Conservation (phyloP, 2,888 invertebrate species). For the Cyclophora albipunctata region DNA sequence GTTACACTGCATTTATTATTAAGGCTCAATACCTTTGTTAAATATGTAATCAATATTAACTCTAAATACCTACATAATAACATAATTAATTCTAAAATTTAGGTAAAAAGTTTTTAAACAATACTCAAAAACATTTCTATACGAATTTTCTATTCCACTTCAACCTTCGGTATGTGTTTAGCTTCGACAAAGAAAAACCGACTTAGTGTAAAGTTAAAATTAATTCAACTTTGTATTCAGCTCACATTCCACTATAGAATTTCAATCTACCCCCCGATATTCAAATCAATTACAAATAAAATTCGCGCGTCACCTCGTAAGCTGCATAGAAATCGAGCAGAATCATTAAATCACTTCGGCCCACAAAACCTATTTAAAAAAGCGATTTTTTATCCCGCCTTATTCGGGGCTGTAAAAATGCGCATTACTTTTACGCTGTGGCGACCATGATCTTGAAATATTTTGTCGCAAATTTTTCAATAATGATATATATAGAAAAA, state of each 20-base stretch:
- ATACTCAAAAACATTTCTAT: no score
- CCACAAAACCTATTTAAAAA: constrained; percentile 67
- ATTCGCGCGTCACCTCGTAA: constrained; percentile 55
- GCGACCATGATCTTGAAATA: constrained; percentile 3
- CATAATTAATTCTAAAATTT: no score
- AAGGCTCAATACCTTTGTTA: no score
- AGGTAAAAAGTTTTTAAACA: no score
- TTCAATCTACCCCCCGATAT: constrained; percentile 54
- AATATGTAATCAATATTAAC: no score
- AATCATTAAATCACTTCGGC: constrained; percentile 69
- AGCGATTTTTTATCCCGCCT: constrained; percentile 63
- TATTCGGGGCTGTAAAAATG: constrained; percentile 24
- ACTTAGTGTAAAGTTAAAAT: neutral
- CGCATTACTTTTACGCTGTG: constrained; percentile 19
- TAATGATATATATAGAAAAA: no score
- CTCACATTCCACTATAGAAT: constrained; percentile 55
- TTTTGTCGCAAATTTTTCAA: no score
- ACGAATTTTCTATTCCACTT: no score
- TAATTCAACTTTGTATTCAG: constrained; percentile 31
- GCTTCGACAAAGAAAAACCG: neutral
- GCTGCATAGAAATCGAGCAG: constrained; percentile 53
- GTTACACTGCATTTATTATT: no score
- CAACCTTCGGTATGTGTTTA: neutral
- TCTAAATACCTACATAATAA: no score
- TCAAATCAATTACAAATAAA: constrained; percentile 67